phyloP scores from a whole-genome alignment of 2,888 invertebrate genomes.

The Pandemis cinnamomeana region DNA sequence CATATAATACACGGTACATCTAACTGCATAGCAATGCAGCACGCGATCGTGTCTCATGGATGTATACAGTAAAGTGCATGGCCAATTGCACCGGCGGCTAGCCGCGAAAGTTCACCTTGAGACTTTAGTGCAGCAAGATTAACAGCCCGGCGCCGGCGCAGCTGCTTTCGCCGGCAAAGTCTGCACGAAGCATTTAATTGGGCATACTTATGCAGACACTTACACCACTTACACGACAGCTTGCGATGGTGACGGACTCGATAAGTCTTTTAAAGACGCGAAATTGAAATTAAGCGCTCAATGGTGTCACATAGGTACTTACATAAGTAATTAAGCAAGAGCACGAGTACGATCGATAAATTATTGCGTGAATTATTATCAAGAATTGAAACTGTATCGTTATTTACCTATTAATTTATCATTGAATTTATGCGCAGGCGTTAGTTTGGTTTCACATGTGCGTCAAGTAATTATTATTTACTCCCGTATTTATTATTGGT shows the following conservation, averaged over 20 bases:
- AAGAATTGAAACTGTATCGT: neutral
- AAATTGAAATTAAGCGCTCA: constrained; percentile 5
- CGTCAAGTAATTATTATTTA: neutral
- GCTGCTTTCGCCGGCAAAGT: constrained; percentile 70
- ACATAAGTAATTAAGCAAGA: constrained; percentile 1
- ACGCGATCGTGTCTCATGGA: neutral
- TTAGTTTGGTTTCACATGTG: neutral
- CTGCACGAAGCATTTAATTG: constrained; percentile 24
- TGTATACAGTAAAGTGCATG: constrained; percentile 45
- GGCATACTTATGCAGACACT: constrained; percentile 21
- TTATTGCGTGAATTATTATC: neutral
- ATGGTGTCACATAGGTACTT: neutral
- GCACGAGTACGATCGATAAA: neutral
- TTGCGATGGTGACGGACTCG: constrained; percentile 14
- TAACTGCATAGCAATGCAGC: neutral
- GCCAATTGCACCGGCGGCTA: constrained; percentile 51
- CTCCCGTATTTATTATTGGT: no score
- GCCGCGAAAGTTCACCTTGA: constrained; percentile 80
- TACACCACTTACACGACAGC: constrained; percentile 10
- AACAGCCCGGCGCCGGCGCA: constrained; percentile 59
- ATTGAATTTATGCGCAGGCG: neutral
- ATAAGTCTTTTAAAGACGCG: constrained; percentile 19
- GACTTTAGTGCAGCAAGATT: constrained; percentile 66
- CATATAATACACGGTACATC: neutral
- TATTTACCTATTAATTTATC: neutral